Evolutionary conservation across 1,140 invertebrate genomes (phyloP).

Genomic region (Pogonomyrmex barbatus): DNA sequence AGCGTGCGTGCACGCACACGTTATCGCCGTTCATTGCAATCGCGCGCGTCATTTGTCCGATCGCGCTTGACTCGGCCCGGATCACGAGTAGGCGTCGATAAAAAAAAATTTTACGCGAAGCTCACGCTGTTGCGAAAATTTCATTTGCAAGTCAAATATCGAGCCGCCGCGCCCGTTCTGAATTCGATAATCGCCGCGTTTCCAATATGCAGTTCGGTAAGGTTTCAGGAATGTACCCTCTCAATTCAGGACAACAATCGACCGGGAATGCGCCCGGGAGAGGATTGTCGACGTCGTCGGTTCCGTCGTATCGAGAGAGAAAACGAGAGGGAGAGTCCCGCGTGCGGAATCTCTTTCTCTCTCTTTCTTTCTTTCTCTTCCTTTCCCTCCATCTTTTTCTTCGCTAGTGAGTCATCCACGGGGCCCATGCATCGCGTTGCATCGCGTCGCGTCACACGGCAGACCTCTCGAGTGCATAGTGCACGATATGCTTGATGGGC

Average conservation of each 20-base stretch:
- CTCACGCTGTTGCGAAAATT: constrained; percentile 17
- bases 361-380: background rate
- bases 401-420: constrained; percentile 60
- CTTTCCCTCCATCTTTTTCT: background rate
- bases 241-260: constrained; percentile 81
- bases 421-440: constrained; percentile 18
- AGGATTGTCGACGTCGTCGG: constrained; percentile 73
- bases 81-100: background rate
- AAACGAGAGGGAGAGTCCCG: constrained; percentile 7
- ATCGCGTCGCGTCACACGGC: background rate
- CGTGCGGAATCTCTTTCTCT: constrained; percentile 55
- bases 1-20: background rate
- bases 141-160: constrained; percentile 57
- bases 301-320: constrained; percentile 53
- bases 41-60: background rate
- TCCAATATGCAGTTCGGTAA: constrained; percentile 50
- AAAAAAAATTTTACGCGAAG: constrained; percentile 16
- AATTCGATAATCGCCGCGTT: constrained; percentile 5
- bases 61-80: background rate
- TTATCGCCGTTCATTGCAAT: constrained; percentile 9
- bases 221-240: constrained; percentile 77
- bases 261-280: constrained; percentile 76
- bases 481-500: background rate
- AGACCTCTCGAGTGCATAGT: constrained; percentile 19
- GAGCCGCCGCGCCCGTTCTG: constrained; percentile 15